Evolutionary conservation across 2,113 vertebrate genomes (phyloP), one percentile per base, ranked within the genome.

Genomic region (Pygoscelis antarcticus): DNA sequence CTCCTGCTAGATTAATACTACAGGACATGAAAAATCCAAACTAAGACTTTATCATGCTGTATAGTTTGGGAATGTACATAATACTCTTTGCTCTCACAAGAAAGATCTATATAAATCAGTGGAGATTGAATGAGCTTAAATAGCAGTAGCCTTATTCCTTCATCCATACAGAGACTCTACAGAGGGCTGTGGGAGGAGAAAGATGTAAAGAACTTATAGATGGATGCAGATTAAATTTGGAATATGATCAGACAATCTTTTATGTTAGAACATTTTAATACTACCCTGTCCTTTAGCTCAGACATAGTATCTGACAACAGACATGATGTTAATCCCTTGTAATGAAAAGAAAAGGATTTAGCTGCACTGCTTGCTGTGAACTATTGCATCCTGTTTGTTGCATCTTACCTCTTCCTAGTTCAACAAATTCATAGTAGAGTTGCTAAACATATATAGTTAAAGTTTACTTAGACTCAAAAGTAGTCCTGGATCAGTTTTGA

Each of bases 211-310:
- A 83, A 66, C 44, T 52, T 40, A 71, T 36, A 90, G 78, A 92
- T 83, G 65, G 62, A 83, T 88, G 58, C 49, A 95, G 85, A 93
- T 86, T 90, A 86, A 90, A 76, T 94, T 83, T 92, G 62, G 62
- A 92, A 74, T 49, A 10, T 22, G 85, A 93, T 82, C 36, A 57
- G 65, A 51, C 4, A 5, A 64, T 89, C 54, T 78, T 90, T 94
- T 57, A 32, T 80, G 61, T 87, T 76, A 36, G 79, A 95, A 85
- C 44, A 47, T 52, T 83, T 88, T 83, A 80, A 61, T 83, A 83
- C 57, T 95, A 69, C 34, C 40, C 62, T 83, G 23, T 55, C 70
- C 70, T 72, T 82, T 72, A 71, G 20, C 27, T 83, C 44, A 90
- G 47, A 51, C 12, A 15, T 21, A 42, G 38, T 79, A 42, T 46